A percentile compares a stretch with the other conserved stretches of the same genome.
phyloP scores from a whole-genome alignment of 2,797 vertebrate genomes.

The Bufotes viridis region DNA sequence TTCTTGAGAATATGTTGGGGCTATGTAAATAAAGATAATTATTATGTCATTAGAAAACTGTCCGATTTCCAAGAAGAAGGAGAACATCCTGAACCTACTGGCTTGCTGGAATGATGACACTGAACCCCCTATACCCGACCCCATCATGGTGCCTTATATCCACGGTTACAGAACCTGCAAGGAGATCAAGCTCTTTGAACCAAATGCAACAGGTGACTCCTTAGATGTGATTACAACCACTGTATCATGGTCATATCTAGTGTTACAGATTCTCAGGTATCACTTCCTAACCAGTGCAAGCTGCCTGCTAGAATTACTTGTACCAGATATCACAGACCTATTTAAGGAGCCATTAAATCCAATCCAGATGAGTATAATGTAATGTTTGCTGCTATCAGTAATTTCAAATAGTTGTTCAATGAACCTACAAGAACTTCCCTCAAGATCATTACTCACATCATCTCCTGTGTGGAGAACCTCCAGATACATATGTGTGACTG shows the following conservation, averaged over 20 bases:
- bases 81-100: conserved; percentile 39
- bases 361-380: neutral
- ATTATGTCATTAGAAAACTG: conserved; percentile 18
- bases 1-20: too few species aligned
- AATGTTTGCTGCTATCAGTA: neutral
- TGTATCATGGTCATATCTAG: conserved; percentile 6
- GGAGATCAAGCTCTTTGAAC: conserved; percentile 34
- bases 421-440: neutral
- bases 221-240: neutral
- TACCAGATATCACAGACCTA: neutral
- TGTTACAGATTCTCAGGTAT: conserved; percentile 17
- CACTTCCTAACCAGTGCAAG: neutral
- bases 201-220: conserved; percentile 42
- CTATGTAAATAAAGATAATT: too few species aligned
- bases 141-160: neutral
- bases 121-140: neutral
- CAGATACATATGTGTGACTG: neutral
- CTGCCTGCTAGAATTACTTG: neutral
- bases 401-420: neutral
- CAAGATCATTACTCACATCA: neutral
- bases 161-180: conserved; percentile 49
- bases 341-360: neutral
- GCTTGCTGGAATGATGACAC: conserved; percentile 43
- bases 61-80: conserved; percentile 30
- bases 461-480: neutral